A percentile compares a stretch with the other conserved stretches of the same genome.
Evolutionary conservation across 2,113 vertebrate genomes (phyloP).

Genomic region (Nycticryphes semicollaris): DNA sequence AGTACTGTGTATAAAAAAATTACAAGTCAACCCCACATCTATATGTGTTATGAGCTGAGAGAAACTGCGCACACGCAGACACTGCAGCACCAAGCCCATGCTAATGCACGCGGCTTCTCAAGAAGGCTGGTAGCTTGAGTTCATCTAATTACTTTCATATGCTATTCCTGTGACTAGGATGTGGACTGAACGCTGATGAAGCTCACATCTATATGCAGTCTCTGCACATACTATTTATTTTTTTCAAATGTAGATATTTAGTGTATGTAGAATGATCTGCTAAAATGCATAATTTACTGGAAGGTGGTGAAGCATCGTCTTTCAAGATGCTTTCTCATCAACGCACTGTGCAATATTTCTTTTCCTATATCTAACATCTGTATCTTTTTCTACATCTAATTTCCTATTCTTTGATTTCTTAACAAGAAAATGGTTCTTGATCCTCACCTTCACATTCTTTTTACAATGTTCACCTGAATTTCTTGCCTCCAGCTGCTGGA

Average conservation of each 20-base stretch:
- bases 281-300: background rate
- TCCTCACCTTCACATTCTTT: background rate
- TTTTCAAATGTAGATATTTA: background rate
- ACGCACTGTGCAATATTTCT: rapidly evolving
- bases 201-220: background rate
- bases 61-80: background rate
- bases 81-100: background rate
- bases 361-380: background rate
- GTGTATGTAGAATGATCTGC: background rate
- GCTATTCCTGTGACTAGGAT: background rate
- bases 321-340: background rate
- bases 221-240: background rate
- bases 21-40: background rate
- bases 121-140: background rate
- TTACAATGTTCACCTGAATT: background rate
- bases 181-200: background rate
- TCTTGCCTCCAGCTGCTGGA: background rate
- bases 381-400: background rate
- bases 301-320: background rate
- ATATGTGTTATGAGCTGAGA: background rate
- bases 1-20: background rate
- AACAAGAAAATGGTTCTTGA: background rate
- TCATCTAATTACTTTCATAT: background rate
- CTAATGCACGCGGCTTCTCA: background rate
- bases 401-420: background rate